phyloP scores from a whole-genome alignment of 2,888 invertebrate genomes.

The Idaea biselata region DNA sequence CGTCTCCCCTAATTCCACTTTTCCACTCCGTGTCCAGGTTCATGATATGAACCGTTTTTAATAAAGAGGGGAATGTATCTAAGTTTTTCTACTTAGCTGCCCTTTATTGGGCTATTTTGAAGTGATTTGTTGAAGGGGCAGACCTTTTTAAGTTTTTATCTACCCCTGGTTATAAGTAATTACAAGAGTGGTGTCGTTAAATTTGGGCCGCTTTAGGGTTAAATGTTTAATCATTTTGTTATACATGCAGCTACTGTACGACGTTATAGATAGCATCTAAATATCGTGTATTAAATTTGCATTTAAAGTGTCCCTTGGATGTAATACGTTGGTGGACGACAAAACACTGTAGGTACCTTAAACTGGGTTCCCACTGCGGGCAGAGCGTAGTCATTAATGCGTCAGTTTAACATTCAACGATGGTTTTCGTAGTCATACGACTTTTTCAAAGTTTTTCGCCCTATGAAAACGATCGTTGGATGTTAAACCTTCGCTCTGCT shows the following conservation, averaged over 20 bases:
- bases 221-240: conserved; percentile 8
- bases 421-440: too few relatives aligned
- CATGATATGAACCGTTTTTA: conserved; percentile 67
- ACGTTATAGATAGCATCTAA: not conserved
- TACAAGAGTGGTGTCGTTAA: conserved; percentile 29
- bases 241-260: not conserved
- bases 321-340: not conserved
- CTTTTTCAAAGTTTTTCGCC: too few relatives aligned
- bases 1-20: conserved; percentile 64
- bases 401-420: too few relatives aligned
- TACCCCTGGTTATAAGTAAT: conserved; percentile 30
- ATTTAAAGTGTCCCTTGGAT: not conserved
- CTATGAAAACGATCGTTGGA: too few relatives aligned
- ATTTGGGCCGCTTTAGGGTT: conserved; percentile 19
- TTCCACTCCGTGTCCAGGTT: conserved; percentile 67
- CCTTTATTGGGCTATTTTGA: conserved; percentile 57
- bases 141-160: conserved; percentile 31
- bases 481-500: too few relatives aligned
- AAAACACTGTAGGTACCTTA: not conserved
- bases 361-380: too few relatives aligned
- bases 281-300: not conserved
- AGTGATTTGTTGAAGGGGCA: conserved; percentile 54
- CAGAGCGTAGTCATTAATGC: too few relatives aligned
- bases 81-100: conserved; percentile 46
- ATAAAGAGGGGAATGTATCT: conserved; percentile 50